Percentiles rank a stretch among this genome's conserved stretches.
phyloP scores from a whole-genome alignment of 1,140 invertebrate genomes.

The Drosophila subpulchrella region DNA sequence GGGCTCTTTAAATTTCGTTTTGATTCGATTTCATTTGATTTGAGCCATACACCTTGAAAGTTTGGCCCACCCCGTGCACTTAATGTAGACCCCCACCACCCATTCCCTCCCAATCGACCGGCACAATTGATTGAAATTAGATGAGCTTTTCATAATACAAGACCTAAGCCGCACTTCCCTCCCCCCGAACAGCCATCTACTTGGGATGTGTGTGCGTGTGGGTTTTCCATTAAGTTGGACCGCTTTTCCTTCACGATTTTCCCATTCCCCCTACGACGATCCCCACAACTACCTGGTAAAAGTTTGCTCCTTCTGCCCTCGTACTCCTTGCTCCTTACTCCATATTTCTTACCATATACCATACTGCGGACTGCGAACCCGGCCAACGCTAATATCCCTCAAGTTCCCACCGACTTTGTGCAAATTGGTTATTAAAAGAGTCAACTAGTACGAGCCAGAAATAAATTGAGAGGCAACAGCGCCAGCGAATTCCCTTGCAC shows the following conservation, averaged over 20 bases:
- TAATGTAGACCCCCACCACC: slow-evolving; percentile 18
- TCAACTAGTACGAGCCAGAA: slow-evolving; percentile 54
- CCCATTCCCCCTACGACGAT: too few species aligned
- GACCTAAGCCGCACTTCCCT: slow-evolving; percentile 47
- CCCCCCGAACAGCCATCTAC: neutral
- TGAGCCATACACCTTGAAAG: slow-evolving; percentile 12
- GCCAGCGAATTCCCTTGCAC: slow-evolving; percentile 6
- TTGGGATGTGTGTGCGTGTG: slow-evolving; percentile 8
- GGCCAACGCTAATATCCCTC: slow-evolving; percentile 37
- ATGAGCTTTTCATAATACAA: slow-evolving; percentile 77
- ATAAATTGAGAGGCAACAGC: slow-evolving; percentile 42
- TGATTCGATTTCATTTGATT: slow-evolving; percentile 28
- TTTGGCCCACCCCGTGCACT: slow-evolving; percentile 26
- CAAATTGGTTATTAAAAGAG: slow-evolving; percentile 79
- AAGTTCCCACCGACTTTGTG: slow-evolving; percentile 61
- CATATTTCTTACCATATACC: neutral
- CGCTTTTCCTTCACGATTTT: neutral
- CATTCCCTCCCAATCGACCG: slow-evolving; percentile 35
- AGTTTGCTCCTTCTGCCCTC: slow-evolving; percentile 22
- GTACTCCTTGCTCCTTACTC: neutral
- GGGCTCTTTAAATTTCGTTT: slow-evolving; percentile 13
- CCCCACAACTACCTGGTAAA: slow-evolving; percentile 19
- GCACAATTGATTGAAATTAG: slow-evolving; percentile 78
- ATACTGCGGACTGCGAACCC: neutral
- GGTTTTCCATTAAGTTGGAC: slow-evolving; percentile 64